Evolutionary conservation across 1,140 invertebrate genomes (phyloP), one percentile per base, ranked within the genome.

Genomic region (Drosophila novamexicana): DNA sequence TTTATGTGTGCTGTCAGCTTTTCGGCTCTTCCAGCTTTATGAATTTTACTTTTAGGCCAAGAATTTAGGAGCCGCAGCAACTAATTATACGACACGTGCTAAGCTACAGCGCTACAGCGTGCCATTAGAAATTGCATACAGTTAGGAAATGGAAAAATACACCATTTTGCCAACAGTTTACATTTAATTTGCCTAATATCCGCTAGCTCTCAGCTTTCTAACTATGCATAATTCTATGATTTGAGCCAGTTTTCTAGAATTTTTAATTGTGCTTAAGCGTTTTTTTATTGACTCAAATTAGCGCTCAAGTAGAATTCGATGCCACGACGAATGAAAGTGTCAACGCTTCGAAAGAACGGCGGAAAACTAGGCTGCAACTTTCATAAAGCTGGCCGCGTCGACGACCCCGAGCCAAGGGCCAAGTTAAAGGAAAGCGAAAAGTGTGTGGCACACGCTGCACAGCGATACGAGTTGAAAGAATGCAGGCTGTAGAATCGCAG

Each of bases 201-300:
- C 47, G 53, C 39, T 66, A 32, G 22, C 49, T 58, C 52, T 45
- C 52, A 56, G 59, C 84, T 89, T 89, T 89, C 84, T 88, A 83
- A 79, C 53, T 70, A 68, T 42, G 14, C 37, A 50, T 52, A 69
- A 29, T 42, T 49, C 16, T 70, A 74, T 64, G 71, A 72, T 59
- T 67, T 79, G 80, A 66, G 84, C 74, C 68, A 89, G 50, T 89
- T 89, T 89, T 74, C 77, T 81, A 89, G 81, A 84, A 84, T 81
- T 75, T 85, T 79, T 85, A 84, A 84, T 83, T 68, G 59, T 66
- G 57, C 10, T 44, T 82, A 89, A 89, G 84, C 81, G 85, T 68
- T 86, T 76, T 79, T 81, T 89, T 84, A 89, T 89, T 84, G 84
- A 62, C 77, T 83, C 73, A 40, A 75, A 88, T 88, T 88, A 88